Evolutionary conservation across 2,113 vertebrate genomes (phyloP).

Genomic region (Lutjanus erythropterus): DNA sequence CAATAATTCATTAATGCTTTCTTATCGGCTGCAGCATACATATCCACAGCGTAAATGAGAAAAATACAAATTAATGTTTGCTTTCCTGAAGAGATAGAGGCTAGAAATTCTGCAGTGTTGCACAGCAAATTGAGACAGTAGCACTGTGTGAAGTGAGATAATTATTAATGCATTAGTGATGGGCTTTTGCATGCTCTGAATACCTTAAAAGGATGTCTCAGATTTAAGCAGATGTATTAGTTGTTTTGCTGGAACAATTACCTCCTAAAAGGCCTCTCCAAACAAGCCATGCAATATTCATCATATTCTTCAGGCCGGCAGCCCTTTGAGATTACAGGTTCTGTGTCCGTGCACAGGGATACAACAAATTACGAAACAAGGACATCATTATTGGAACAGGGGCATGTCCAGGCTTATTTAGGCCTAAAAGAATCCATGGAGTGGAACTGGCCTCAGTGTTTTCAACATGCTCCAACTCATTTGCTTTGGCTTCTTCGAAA

Average conservation of each 20-base stretch:
- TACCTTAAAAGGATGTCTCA: slow-evolving; percentile 47
- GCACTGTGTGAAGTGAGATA: slow-evolving; percentile 36
- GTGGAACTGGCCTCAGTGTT: slow-evolving; percentile 1
- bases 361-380: slow-evolving; percentile 47
- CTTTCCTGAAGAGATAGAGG: slow-evolving; percentile 25
- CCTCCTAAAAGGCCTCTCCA: slow-evolving; percentile 47
- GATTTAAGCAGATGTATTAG: slow-evolving; percentile 39
- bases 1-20: slow-evolving; percentile 12
- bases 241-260: slow-evolving; percentile 59
- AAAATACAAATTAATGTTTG: slow-evolving; percentile 46
- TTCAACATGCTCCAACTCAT: slow-evolving; percentile 31
- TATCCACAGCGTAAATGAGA: slow-evolving; percentile 5
- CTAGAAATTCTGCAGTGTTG: slow-evolving; percentile 20
- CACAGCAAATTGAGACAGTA: slow-evolving; percentile 30
- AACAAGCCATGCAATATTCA: slow-evolving; percentile 66
- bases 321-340: slow-evolving; percentile 35
- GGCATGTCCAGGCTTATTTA: slow-evolving; percentile 33
- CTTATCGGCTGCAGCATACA: slow-evolving; percentile 25
- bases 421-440: slow-evolving; percentile 29
- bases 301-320: slow-evolving; percentile 41
- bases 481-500: not conserved
- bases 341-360: slow-evolving; percentile 18
- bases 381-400: slow-evolving; percentile 39
- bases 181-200: slow-evolving; percentile 52
- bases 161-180: slow-evolving; percentile 53